Conservation (phyloP, 2,113 vertebrate species). For the Axis porcinus region DNA sequence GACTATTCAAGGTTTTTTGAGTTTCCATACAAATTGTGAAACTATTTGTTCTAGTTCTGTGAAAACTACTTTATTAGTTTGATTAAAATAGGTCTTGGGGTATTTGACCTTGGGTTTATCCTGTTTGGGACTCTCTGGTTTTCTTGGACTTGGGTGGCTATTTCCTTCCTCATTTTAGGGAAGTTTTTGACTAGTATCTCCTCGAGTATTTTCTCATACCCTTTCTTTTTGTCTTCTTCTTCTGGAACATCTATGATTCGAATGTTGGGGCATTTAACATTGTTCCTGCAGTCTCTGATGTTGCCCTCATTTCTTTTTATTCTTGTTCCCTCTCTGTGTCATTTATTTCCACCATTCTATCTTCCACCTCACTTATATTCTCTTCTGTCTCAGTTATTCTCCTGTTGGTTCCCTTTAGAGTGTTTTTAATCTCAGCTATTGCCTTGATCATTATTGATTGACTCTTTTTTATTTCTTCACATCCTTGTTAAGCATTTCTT, state of each 20-base stretch:
- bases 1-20: not conserved
- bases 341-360: not conserved
- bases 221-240: not conserved
- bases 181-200: not conserved
- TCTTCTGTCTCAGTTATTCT: not conserved
- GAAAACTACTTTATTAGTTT: not conserved
- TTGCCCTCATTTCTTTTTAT: not conserved
- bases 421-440: not conserved
- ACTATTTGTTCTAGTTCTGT: not conserved
- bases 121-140: not conserved
- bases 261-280: not conserved
- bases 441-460: not conserved
- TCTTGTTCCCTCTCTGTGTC: not conserved
- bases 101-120: not conserved
- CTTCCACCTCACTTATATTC: not conserved
- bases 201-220: not conserved
- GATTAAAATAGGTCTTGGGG: not conserved
- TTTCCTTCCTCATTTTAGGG: not conserved
- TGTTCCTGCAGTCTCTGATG: not conserved
- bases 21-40: not conserved
- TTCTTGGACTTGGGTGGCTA: not conserved
- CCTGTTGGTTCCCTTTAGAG: not conserved
- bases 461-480: not conserved
- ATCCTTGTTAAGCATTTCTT: not conserved
- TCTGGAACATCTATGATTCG: not conserved